These are phyloP conservation scores for Macroramphosus scolopax DNA, from an alignment of 2,797 vertebrate genomes.

Conservation along the genomic window DNA sequence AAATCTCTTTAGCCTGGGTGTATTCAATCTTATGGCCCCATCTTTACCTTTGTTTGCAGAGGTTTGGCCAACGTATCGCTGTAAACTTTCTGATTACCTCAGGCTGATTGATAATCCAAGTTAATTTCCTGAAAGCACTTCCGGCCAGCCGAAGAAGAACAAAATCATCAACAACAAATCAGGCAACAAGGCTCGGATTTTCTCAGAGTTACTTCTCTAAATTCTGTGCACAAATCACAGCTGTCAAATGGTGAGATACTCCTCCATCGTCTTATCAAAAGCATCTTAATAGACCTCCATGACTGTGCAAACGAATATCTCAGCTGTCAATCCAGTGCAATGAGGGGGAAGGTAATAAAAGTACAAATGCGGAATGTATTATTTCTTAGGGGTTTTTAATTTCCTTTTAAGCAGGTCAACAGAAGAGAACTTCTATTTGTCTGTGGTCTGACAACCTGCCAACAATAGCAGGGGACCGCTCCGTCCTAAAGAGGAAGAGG, in stretches of 20 bases:
- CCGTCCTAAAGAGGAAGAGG: conserved; percentile 30
- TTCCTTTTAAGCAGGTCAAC: conserved; percentile 14
- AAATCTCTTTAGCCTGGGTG: too few relatives aligned
- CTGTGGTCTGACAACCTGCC: conserved; percentile 13
- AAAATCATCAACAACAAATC: conserved; percentile 44
- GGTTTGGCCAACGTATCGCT: conserved; percentile 50
- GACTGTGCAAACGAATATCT: conserved; percentile 30
- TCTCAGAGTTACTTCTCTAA: conserved; percentile 35
- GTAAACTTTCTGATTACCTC: conserved; percentile 33
- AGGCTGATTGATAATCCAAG: conserved; percentile 45
- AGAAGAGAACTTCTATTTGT: conserved; percentile 24
- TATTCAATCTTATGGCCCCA: too few relatives aligned
- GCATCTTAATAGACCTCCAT: conserved; percentile 33
- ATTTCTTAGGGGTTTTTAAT: conserved; percentile 17
- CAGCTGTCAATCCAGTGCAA: conserved; percentile 26
- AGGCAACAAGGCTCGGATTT: conserved; percentile 32
- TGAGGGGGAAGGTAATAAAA: conserved; percentile 24
- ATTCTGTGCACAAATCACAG: conserved; percentile 39
- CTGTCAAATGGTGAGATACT: conserved; percentile 51
- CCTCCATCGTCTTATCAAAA: conserved; percentile 37
- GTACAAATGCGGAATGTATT: conserved; percentile 19
- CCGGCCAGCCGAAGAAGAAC: conserved; percentile 28
- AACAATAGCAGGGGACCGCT: conserved; percentile 7
- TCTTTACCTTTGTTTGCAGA: conserved; percentile 41
- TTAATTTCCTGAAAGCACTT: conserved; percentile 58